Evolutionary conservation across 2,888 invertebrate species (phyloP), one percentile per base, ranked within the genome.

Genomic region (Sturmia bella): DNA sequence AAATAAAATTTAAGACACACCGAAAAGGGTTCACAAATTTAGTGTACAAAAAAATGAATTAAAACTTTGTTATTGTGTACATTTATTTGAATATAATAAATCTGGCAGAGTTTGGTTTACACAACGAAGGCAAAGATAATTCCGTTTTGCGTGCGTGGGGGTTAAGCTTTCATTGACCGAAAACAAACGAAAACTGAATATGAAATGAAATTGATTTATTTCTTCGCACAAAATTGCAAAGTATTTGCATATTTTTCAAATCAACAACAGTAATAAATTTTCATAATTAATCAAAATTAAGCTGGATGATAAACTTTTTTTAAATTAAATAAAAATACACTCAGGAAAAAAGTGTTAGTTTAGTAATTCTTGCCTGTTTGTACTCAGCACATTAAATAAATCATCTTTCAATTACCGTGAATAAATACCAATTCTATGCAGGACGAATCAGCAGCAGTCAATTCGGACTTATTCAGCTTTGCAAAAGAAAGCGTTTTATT

Each of bases 1-100:
- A 74, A 57, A 21, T 66, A 2, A 57, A 66, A 74, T 52, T 73
- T 41, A 59, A 19, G 32, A 37, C 27, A 48, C 12, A 48, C n/a
- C 48, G 56, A 39, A 63, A 73, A 21, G 54, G 54, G 7, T 39
- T 13, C 15, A 17, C 13, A 74, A 63, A 39, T 54, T 37, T 9
- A 1, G n/a, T 3, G 21, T 52, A 27, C 5, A 56, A 45, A 56
- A 45, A 1, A 63, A 21, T 12, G 54, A 54, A 45, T 54, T 73
- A 54, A 45, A 17, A 50, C 52, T 45, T 17, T 17, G 56, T 56
- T 56, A 7, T 56, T 17, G 37, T 37, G 17, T 13, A 37, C 12
- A 19, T 17, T n/a, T 17, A 15, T 45, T 43, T 13, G n/a, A 43
- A 27, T 6, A 32, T 1, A 32, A 7, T 5, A 32, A 32, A 32